These are phyloP conservation scores for Pycnomerus fuliginosus DNA, from an alignment of 2,888 invertebrate genomes.

Conservation along the genomic window DNA sequence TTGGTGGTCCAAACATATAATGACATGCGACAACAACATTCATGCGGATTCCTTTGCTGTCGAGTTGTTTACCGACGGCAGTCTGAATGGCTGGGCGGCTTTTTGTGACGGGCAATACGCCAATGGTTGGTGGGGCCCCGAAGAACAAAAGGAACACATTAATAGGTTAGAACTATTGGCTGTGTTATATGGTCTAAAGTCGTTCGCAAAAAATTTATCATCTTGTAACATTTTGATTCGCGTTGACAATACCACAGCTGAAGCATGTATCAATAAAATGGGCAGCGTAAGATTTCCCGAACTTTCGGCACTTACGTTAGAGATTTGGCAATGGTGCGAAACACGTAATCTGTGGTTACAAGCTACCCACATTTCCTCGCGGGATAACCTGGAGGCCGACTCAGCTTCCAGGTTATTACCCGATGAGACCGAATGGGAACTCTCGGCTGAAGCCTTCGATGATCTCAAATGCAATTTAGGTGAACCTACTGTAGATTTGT, in stretches of 20 bases:
- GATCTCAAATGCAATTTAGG: slow-evolving; percentile 6
- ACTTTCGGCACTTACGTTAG: slow-evolving; percentile 26
- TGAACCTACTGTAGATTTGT: slow-evolving; percentile 16
- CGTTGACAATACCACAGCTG: slow-evolving; percentile 30
- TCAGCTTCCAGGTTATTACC: slow-evolving; percentile 10
- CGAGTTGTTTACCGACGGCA: slow-evolving; percentile 34
- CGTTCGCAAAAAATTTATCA: slow-evolving; percentile 25
- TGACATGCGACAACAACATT: not conserved
- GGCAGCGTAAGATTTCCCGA: slow-evolving; percentile 26
- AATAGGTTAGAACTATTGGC: slow-evolving; percentile 34
- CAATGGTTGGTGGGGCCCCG: slow-evolving; percentile 29
- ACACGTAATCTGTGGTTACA: slow-evolving; percentile 25
- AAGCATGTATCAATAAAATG: slow-evolving; percentile 30
- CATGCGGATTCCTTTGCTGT: slow-evolving; percentile 12
- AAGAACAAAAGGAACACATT: slow-evolving; percentile 28
- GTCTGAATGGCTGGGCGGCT: slow-evolving; percentile 31
- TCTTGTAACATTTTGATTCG: slow-evolving; percentile 27
- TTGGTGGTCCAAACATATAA: not conserved
- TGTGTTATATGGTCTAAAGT: slow-evolving; percentile 30
- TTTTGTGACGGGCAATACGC: slow-evolving; percentile 16
- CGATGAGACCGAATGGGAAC: slow-evolving; percentile 26
- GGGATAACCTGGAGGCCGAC: slow-evolving; percentile 27
- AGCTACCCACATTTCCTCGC: slow-evolving; percentile 28
- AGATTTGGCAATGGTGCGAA: slow-evolving; percentile 35
- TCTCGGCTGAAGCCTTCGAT: slow-evolving; percentile 9